Evolutionary conservation across 1,140 invertebrate genomes (phyloP).

Genomic region (Cecropterus lyciades): DNA sequence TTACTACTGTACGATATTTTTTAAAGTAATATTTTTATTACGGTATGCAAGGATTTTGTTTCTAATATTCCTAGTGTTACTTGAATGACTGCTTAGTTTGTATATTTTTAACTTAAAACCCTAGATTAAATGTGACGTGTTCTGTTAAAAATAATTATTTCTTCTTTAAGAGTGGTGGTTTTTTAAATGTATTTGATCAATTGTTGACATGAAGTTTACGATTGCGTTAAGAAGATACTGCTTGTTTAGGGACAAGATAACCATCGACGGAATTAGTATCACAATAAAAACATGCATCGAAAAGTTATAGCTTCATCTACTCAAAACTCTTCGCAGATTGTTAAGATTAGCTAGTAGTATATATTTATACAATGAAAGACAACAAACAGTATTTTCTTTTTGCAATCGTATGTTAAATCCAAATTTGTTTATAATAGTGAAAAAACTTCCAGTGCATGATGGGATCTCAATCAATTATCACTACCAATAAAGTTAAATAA

Average conservation of each 20-base stretch:
- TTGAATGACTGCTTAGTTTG: slow-evolving; percentile 81
- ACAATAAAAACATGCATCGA: too few species aligned
- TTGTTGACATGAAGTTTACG: slow-evolving; percentile 37
- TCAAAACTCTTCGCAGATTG: too few species aligned
- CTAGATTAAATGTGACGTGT: slow-evolving; percentile 61
- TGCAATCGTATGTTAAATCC: slow-evolving; percentile 42
- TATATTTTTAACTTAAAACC: slow-evolving; percentile 71
- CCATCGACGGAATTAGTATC: too few species aligned
- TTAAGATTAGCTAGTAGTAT: too few species aligned
- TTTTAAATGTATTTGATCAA: slow-evolving; percentile 38
- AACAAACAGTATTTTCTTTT: slow-evolving; percentile 44
- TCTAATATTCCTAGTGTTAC: slow-evolving; percentile 68
- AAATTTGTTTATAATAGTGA: slow-evolving; percentile 47
- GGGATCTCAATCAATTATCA: slow-evolving; percentile 71
- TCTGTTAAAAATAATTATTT: slow-evolving; percentile 62
- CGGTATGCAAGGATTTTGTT: slow-evolving; percentile 57
- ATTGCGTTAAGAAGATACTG: slow-evolving; percentile 32
- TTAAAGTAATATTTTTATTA: slow-evolving; percentile 53
- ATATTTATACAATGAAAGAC: neutral
- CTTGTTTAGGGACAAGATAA: slow-evolving; percentile 5
- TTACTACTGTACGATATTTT: slow-evolving; percentile 77
- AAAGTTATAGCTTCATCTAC: too few species aligned
- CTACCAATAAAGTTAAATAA: slow-evolving; percentile 41
- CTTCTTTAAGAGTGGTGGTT: slow-evolving; percentile 53
- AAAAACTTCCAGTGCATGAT: slow-evolving; percentile 53